Base-by-base conservation (phyloP, 2,888 invertebrate genomes). In the Tenthredo amoena region DNA sequence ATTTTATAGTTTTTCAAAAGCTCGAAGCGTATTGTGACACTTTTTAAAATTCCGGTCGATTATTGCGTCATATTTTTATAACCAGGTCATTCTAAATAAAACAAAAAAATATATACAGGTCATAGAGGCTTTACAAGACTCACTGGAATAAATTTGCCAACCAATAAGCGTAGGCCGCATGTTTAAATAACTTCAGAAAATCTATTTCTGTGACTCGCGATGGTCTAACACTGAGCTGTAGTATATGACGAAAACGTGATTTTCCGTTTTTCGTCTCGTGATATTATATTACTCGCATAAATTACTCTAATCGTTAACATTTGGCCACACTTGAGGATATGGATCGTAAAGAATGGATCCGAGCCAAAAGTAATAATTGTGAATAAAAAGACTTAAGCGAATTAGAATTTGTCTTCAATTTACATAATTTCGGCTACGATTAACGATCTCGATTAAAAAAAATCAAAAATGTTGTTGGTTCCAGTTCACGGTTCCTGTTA, bases 181-280 rank as follows among this genome's bases (percentile, higher is more conserved):
- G 7, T 55, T 50, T 55, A 55, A 77, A 77, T 77, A 77, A 31
- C 77, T 77, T 18, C 10, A 62, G 21, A 55, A 55, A 77, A 31
- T 77, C 40, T 55, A 40, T 77, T 55, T 15, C n/a, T 37, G 21
- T 12, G 12, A n/a, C 21, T 21, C 18, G n/a, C 21, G 4, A 74
- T 21, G 43, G 43, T 40, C 72, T 9, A 37, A 74, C n/a, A 68
- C 15, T 68, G 18, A 34, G 34, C 34, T 68, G 6, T 15, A 34
- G 6, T 34, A 68, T 68, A 18, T 18, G 34, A 68, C 26, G 34
- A 34, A 68, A 68, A 68, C 31, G 68, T 34, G 68, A 6, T 18
- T 34, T 68, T 7, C 18, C 34, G 3, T 26, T 62, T 62, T 62
- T 15, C 68, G 15, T 68, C 68, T 31, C 68, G 68, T 34, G 68